Evolutionary conservation across 2,113 vertebrate species (phyloP), one percentile per base, ranked within the genome.

Genomic region (Burhinus oedicnemus): DNA sequence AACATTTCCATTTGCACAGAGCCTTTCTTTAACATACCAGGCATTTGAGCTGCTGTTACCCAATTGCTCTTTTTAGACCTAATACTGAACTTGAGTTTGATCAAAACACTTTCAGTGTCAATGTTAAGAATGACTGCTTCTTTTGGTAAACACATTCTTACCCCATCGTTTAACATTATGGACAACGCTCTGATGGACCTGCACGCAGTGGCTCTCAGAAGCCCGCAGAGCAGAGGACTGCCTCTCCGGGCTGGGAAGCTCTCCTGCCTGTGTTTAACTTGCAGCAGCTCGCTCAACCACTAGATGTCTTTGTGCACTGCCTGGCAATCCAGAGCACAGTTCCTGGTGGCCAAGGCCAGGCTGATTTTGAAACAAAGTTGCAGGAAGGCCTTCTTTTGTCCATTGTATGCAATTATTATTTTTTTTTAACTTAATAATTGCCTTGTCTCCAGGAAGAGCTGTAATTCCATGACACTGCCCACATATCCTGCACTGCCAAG

Each of bases 391-490:
- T 77, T 5, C 47, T 88, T 82, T 85, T 49, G 58, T 70, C 64
- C 55, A 77, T 26, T 91, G 62, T 74, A 66, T 13, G 15, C n/a
- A 8, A 5, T 71, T 42, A 11, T 49, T 25, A 22, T 44, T 78
- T 55, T 55, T 64, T 57, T 64, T 92, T 86, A 51, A 91, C 32
- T 70, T 94, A 49, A 11, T 78, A 83, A 69, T 42, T 69, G 71
- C 77, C 72, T 83, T 72, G 38, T 72, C 47, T 42, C 29, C 91
- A 80, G 89, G 87, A 89, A 95, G 36, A 87, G 66, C 84, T 93
- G 57, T n/a, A 54, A 62, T 70, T 91, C 70, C 84, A 52, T 3
- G 62, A 83, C 51, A 78, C 18, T 68, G 75, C 58, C 68, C 82
- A 74, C 26, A 0, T 78, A 77, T 65, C 81, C 83, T 89, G 74